Percentiles rank a stretch among this genome's conserved stretches.
Conservation (phyloP, 2,113 vertebrate genomes). For the Grantiella picta region DNA sequence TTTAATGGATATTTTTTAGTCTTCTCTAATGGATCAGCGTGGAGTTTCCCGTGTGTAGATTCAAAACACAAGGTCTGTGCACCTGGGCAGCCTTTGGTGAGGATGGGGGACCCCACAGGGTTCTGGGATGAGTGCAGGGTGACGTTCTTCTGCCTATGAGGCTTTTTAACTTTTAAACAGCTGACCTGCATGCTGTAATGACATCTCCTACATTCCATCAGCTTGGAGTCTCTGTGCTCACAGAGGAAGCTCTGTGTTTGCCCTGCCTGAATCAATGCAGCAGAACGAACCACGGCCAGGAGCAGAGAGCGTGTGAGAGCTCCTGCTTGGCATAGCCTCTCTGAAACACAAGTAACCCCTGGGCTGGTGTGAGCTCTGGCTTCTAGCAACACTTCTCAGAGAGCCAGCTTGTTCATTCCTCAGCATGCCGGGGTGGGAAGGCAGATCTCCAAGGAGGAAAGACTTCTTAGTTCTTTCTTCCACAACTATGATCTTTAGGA, state of each 20-base stretch:
- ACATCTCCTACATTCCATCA: background rate
- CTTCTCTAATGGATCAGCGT: background rate
- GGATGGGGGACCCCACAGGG: background rate
- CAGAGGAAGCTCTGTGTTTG: background rate
- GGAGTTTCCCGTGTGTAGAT: background rate
- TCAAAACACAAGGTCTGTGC: background rate
- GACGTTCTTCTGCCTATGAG: background rate
- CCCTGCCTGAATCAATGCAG: background rate
- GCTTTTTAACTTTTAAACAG: background rate
- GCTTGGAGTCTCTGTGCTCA: background rate
- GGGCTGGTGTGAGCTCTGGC: accelerated
- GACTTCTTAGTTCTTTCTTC: background rate
- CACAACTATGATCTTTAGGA: background rate
- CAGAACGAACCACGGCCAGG: background rate
- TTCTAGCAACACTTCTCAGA: accelerated
- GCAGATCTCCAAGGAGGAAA: background rate
- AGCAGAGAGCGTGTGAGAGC: background rate
- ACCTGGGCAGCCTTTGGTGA: background rate
- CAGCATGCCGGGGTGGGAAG: accelerated
- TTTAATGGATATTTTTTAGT: background rate
- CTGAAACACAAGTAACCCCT: background rate
- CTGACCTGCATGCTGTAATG: background rate
- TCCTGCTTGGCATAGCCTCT: background rate
- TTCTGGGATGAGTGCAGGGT: background rate
- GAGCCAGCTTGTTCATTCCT: accelerated